Evolutionary conservation across 2,113 vertebrate genomes (phyloP), one percentile per base, ranked within the genome.

Genomic region (Scartelaos histophorus): DNA sequence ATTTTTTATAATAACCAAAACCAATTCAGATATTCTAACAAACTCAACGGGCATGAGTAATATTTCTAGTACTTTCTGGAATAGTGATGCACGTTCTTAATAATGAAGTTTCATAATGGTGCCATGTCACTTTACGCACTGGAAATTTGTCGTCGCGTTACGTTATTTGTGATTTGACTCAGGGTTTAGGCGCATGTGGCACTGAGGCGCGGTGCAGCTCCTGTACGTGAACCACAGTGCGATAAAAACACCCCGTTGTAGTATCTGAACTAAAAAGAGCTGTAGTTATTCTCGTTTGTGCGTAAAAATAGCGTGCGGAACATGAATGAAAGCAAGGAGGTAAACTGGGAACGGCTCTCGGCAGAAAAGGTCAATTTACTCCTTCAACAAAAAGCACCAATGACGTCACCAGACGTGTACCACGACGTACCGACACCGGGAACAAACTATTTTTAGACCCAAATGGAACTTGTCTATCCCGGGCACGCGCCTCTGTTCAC

Each of bases 351-450:
- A 65, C 57, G 73, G 56, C 81, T 76, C 62, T 57, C 61, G 34
- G 78, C 68, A 61, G 79, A 76, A 92, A 91, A 93, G 87, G 92
- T 92, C 87, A 92, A 66, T 89, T 82, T 88, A 86, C 78, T 84
- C 82, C 78, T 69, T 83, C 84, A 81, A 86, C 84, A 90, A 88
- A 90, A 84, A 85, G 84, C 85, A 87, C 84, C 72, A 35, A 84
- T 88, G 84, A 92, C 93, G 93, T 94, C 93, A 94, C 87, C 80
- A 86, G 87, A 84, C 81, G 66, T 85, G 87, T 74, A 84, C 84
- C 74, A 84, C 88, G 84, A 83, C 83, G 82, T 51, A 86, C 85
- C 73, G 82, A 89, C 75, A 88, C 84, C 78, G 82, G 77, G 82
- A 78, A 81, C 82, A 86, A 81, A 90, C 85, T 92, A 92, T 92